Conservation (phyloP, 2,797 vertebrate genomes). For the Molossus molossus region DNA sequence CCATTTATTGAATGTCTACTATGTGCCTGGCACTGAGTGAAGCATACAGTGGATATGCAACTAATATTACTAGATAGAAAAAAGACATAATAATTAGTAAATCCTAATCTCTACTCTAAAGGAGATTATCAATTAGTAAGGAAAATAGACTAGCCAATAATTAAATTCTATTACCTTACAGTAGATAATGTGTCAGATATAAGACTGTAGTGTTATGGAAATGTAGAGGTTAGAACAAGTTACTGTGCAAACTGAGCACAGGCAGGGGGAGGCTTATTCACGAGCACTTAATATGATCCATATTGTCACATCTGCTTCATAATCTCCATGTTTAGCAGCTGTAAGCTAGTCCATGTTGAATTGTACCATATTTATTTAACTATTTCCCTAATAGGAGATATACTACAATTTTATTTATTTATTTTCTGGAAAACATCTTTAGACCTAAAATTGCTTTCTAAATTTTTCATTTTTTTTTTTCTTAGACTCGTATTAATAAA, state of each 20-base stretch:
- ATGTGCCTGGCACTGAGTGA: not conserved
- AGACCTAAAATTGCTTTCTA: not conserved
- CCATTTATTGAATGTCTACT: not conserved
- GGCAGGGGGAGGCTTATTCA: not conserved
- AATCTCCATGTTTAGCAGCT: not conserved
- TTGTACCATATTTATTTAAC: not conserved
- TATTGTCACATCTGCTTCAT: not conserved
- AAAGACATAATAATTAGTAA: not conserved
- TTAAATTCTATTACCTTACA: not conserved
- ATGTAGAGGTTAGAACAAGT: not conserved
- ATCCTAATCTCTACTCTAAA: not conserved
- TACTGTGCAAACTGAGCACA: not conserved
- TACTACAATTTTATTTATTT: not conserved
- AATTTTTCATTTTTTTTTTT: conserved; percentile 1
- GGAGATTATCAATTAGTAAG: not conserved
- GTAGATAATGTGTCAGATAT: not conserved
- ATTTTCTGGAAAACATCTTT: not conserved
- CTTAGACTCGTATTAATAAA: not conserved
- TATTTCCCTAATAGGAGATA: not conserved
- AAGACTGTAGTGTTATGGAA: not conserved
- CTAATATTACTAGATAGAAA: conserved; percentile 25
- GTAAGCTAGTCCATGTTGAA: not conserved
- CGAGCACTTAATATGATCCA: not conserved
- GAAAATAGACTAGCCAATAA: not conserved
- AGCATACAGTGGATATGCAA: not conserved